Percentiles rank a stretch among this genome's conserved stretches.
Evolutionary conservation across 2,113 vertebrate genomes (phyloP).

Genomic region (Festucalex cinctus): DNA sequence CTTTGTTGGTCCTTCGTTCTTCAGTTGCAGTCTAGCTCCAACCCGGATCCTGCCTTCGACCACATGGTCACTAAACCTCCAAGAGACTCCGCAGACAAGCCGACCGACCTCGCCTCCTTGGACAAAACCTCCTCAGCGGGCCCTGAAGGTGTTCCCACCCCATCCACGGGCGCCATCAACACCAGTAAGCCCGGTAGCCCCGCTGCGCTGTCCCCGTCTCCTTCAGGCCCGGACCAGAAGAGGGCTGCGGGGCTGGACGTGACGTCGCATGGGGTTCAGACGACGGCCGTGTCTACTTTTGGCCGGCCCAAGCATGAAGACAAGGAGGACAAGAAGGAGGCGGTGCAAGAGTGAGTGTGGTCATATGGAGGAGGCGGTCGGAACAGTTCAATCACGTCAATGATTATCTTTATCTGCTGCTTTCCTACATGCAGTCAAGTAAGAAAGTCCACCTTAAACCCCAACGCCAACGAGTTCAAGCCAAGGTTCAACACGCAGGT

Average conservation of each 20-base stretch:
- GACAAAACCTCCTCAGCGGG: constrained; percentile 76
- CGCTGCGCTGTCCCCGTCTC: constrained; percentile 79
- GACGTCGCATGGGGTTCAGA: constrained; percentile 95
- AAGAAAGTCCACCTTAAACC: constrained; percentile 95
- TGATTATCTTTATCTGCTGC: neutral
- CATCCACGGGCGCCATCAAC: constrained; percentile 65
- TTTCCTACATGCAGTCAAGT: constrained; percentile 81
- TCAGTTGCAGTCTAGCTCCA: constrained; percentile 92
- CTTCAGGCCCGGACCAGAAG: constrained; percentile 79
- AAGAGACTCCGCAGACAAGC: constrained; percentile 84
- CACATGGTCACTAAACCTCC: constrained; percentile 83
- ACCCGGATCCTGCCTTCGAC: constrained; percentile 83
- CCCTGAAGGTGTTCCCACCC: constrained; percentile 49
- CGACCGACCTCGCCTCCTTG: constrained; percentile 80
- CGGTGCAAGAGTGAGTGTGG: constrained; percentile 87
- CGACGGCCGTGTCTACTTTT: constrained; percentile 81
- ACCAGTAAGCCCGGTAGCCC: constrained; percentile 88
- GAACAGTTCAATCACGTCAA: neutral
- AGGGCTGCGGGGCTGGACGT: constrained; percentile 84
- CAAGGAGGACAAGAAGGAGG: constrained; percentile 91
- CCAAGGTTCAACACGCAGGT: constrained; percentile 92
- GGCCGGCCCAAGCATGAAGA: constrained; percentile 84
- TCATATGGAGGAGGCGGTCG: neutral
- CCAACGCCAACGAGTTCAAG: constrained; percentile 98
- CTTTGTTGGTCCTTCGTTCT: constrained; percentile 15